phyloP scores from a whole-genome alignment of 2,888 invertebrate genomes.

The Teinopalpus imperialis region DNA sequence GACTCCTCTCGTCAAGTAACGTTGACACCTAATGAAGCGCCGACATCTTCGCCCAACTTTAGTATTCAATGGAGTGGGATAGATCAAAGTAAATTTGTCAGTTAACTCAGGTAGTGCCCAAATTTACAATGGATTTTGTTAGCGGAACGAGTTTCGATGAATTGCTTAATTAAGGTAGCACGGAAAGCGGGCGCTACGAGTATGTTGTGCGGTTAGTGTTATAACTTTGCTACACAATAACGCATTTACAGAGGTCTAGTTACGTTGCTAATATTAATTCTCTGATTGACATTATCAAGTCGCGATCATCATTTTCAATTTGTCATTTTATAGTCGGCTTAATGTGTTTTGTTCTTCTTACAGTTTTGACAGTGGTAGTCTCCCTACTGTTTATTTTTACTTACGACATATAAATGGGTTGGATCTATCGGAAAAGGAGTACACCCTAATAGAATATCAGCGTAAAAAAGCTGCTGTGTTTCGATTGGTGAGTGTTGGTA shows the following conservation, averaged over 20 bases:
- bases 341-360: background rate
- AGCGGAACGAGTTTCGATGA: constrained; percentile 28
- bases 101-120: constrained; percentile 19
- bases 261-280: background rate
- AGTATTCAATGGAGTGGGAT: constrained; percentile 2
- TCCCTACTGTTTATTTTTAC: too few species aligned
- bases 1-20: constrained; percentile 2
- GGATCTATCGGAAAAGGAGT: too few species aligned
- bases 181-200: constrained; percentile 11
- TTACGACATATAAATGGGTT: too few species aligned
- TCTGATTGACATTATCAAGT: background rate
- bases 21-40: constrained; percentile 14
- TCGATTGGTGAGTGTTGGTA: too few species aligned
- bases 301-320: constrained; percentile 3
- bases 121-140: constrained; percentile 31
- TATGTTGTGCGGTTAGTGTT: constrained; percentile 12
- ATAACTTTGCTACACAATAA: constrained; percentile 17
- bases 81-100: constrained; percentile 18
- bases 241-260: constrained; percentile 3
- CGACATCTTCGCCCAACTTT: constrained; percentile 3
- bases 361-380: too few species aligned
- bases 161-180: constrained; percentile 30
- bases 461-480: too few species aligned
- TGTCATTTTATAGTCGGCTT: background rate
- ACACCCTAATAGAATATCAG: too few species aligned